phyloP scores from a whole-genome alignment of 64 coral and sea anemone genomes.

The Dendronephthya gigantea region DNA sequence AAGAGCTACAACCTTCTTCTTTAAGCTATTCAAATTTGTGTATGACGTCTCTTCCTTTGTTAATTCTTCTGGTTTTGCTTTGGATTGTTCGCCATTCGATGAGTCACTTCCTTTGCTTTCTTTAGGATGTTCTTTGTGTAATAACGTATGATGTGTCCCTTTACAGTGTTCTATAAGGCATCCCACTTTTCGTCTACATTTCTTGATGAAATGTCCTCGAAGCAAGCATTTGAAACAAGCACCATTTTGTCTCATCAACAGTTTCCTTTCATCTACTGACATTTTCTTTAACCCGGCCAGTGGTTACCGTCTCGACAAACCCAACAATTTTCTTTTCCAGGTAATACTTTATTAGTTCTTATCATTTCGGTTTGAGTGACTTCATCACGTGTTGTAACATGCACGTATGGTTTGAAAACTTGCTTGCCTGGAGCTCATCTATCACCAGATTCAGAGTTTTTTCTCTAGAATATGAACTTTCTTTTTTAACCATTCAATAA shows the following conservation, averaged over 20 bases:
- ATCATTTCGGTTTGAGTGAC: neutral
- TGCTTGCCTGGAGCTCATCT: neutral
- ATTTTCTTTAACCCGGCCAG: neutral
- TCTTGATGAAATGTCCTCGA: neutral
- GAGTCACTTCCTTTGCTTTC: too few species aligned
- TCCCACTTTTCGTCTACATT: neutral
- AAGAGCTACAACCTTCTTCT: too few species aligned
- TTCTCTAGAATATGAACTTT: neutral
- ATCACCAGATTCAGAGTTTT: neutral
- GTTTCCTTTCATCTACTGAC: neutral
- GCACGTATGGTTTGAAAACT: neutral
- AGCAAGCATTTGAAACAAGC: too few species aligned
- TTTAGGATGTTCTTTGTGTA: too few species aligned
- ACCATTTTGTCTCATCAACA: too few species aligned
- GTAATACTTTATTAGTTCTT: neutral
- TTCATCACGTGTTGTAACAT: neutral
- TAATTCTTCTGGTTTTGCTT: too few species aligned
- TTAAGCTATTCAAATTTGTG: too few species aligned
- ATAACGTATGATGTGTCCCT: neutral
- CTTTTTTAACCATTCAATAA: neutral
- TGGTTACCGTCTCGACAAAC: neutral
- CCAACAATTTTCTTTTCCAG: neutral
- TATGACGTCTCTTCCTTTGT: too few species aligned
- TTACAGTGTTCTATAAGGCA: neutral
- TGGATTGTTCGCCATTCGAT: too few species aligned